phyloP scores from a whole-genome alignment of 1,140 invertebrate genomes.

The Thaumetopoea pityocampa region DNA sequence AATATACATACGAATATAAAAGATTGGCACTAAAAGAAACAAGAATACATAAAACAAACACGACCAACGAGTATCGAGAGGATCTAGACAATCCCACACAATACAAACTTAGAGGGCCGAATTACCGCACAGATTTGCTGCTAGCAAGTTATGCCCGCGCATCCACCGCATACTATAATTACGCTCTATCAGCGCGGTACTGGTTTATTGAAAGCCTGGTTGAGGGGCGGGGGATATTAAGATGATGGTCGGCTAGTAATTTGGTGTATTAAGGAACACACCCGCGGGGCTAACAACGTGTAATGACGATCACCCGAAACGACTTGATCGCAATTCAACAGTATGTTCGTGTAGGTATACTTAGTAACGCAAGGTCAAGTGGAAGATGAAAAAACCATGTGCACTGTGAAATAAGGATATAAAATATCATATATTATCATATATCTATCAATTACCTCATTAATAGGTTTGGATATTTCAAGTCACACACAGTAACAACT shows the following conservation, averaged over 20 bases:
- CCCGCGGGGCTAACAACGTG: constrained; percentile 51
- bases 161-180: constrained; percentile 58
- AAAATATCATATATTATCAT: no score
- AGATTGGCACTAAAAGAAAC: no score
- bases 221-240: constrained; percentile 67
- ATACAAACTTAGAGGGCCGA: constrained; percentile 39
- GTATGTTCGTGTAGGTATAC: constrained; percentile 5
- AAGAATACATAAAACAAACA: constrained; percentile 24
- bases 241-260: constrained; percentile 66
- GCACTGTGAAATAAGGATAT: no score
- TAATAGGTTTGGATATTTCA: no score
- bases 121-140: constrained; percentile 44
- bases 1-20: no score
- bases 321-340: constrained; percentile 23
- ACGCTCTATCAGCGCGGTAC: constrained; percentile 60
- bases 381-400: no score
- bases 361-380: constrained; percentile 2
- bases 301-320: constrained; percentile 51
- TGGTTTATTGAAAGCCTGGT: constrained; percentile 57
- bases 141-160: constrained; percentile 33
- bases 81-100: constrained; percentile 45
- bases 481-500: no score
- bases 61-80: constrained; percentile 21
- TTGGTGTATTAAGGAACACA: constrained; percentile 63
- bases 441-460: no score